phyloP scores from a whole-genome alignment of 2,797 vertebrate species.

The Labeo calbasu region DNA sequence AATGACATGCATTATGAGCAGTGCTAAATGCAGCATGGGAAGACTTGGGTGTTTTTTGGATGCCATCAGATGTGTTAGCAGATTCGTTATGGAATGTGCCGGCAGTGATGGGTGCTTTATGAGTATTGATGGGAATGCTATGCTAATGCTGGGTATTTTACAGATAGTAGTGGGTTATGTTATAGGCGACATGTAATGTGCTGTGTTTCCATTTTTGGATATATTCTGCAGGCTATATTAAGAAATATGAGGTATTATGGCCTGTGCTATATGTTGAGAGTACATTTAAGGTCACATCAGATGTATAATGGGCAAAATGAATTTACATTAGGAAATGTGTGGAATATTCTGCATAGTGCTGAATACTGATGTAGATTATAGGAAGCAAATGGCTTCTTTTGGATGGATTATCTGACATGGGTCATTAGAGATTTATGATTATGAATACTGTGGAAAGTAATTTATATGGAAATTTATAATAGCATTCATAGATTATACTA shows the following conservation, averaged over 20 bases:
- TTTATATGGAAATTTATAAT: slow-evolving; percentile 10
- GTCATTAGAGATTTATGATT: not conserved
- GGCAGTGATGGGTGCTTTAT: slow-evolving; percentile 8
- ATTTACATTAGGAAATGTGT: not conserved
- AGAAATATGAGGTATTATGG: not conserved
- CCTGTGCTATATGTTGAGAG: not conserved
- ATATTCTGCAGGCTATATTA: slow-evolving; percentile 12
- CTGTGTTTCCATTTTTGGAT: not conserved
- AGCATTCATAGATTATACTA: not conserved
- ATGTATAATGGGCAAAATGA: not conserved
- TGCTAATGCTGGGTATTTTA: slow-evolving; percentile 31
- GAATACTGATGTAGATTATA: not conserved
- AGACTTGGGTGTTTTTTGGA: not conserved
- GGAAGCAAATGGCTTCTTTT: not conserved
- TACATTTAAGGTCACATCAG: slow-evolving; percentile 6
- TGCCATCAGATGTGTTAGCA: not conserved
- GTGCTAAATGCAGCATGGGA: slow-evolving; percentile 4
- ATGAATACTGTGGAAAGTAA: not conserved
- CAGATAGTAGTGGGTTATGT: slow-evolving; percentile 20
- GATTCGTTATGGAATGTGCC: slow-evolving; percentile 14
- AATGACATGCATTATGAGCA: slow-evolving; percentile 17
- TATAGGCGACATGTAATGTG: slow-evolving; percentile 15
- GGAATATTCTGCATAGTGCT: not conserved
- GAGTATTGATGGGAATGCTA: slow-evolving; percentile 34
- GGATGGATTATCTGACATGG: slow-evolving; percentile 1